These are phyloP conservation scores for Amblyjoppa fuscipennis DNA, from an alignment of 2,888 invertebrate species.

Conservation along the genomic window DNA sequence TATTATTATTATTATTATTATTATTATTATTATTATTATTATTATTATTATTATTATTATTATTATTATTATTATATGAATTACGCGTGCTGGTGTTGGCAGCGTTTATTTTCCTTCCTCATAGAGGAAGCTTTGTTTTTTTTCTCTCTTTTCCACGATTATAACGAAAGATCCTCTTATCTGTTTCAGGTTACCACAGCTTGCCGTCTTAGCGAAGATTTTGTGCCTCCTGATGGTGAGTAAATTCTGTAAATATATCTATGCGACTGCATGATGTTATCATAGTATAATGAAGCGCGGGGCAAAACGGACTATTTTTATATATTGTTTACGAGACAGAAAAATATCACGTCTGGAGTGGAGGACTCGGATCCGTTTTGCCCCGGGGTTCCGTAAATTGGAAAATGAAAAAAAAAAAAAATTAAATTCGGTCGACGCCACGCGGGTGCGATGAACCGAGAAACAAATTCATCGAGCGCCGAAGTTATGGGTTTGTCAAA, in stretches of 20 bases:
- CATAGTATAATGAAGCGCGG: background rate
- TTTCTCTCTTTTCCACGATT: slow-evolving; percentile 51
- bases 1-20: background rate
- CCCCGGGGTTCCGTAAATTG: background rate
- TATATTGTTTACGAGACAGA: background rate
- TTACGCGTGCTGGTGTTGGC: slow-evolving; percentile 8
- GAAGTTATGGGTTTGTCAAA: slow-evolving; percentile 31
- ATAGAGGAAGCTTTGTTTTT: background rate
- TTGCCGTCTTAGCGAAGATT: slow-evolving; percentile 96
- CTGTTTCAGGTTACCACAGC: slow-evolving; percentile 94
- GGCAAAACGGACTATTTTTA: background rate
- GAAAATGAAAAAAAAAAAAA: background rate
- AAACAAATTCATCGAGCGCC: slow-evolving; percentile 17
- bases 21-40: background rate
- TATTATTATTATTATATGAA: background rate
- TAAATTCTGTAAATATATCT: slow-evolving; percentile 71
- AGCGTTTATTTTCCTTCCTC: slow-evolving; percentile 1
- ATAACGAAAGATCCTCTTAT: slow-evolving; percentile 68
- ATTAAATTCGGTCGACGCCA: slow-evolving; percentile 8
- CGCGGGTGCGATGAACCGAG: slow-evolving; percentile 11
- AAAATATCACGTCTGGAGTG: background rate
- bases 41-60: background rate
- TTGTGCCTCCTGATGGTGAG: slow-evolving; percentile 96
- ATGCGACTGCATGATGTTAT: background rate
- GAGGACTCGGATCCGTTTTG: background rate